Conservation (phyloP, 2,888 invertebrate genomes). For the Aphidoletes aphidimyza region DNA sequence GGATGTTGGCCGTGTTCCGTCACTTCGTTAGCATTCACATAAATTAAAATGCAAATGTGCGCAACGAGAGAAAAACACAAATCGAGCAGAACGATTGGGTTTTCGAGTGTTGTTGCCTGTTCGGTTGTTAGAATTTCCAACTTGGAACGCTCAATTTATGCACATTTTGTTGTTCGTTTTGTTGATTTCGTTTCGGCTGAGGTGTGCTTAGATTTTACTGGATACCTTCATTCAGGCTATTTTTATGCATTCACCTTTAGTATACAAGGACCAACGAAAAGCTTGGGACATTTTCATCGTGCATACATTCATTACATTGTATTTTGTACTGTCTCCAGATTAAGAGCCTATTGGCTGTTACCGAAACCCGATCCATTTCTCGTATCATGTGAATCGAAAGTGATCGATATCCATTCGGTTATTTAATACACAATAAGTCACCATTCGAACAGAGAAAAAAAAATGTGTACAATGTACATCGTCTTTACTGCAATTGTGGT, state of each 20-base stretch:
- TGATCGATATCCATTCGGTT: conserved; percentile 33
- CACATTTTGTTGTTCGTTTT: neutral
- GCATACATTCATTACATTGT: neutral
- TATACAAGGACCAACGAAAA: neutral
- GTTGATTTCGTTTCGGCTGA: neutral
- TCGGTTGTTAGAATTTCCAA: no score
- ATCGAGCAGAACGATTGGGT: conserved; percentile 34
- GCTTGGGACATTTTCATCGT: neutral
- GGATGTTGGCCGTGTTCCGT: neutral
- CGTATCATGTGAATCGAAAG: no score
- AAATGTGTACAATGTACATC: neutral
- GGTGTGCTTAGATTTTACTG: neutral
- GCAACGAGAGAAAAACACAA: conserved; percentile 19
- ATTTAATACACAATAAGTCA: neutral
- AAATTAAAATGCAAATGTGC: conserved; percentile 42
- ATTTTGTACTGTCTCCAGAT: neutral
- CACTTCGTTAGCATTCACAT: conserved; percentile 43
- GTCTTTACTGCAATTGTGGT: no score
- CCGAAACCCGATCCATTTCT: neutral
- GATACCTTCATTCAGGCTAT: no score
- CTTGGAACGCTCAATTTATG: conserved; percentile 16
- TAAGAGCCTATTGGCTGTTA: no score
- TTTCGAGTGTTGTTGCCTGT: no score
- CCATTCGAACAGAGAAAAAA: neutral
- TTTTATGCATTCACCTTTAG: no score